Conservation (phyloP, 2,888 invertebrate species). For the Agrochola macilenta region DNA sequence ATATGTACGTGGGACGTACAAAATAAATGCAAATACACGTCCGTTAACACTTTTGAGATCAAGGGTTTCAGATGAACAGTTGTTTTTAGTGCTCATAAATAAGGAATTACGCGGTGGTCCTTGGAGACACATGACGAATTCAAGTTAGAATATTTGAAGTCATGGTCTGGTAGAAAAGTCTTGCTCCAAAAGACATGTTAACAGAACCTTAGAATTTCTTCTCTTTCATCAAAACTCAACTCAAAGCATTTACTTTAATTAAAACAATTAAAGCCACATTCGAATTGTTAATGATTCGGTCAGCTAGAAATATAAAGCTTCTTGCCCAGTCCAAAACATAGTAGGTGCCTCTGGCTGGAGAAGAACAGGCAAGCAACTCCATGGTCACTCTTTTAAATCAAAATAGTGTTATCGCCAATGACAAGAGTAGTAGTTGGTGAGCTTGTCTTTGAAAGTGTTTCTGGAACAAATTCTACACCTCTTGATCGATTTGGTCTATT, state of each 20-base stretch:
- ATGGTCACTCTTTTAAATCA: background rate
- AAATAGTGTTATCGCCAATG: too few relatives aligned
- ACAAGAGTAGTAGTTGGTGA: background rate
- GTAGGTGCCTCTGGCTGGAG: background rate
- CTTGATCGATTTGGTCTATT: background rate
- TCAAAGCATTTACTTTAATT: background rate
- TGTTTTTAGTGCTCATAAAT: constrained; percentile 4
- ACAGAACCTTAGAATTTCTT: background rate
- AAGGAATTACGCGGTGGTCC: background rate
- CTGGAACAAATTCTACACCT: background rate
- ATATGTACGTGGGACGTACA: constrained; percentile 26
- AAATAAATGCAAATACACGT: constrained; percentile 37
- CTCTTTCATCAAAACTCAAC: background rate
- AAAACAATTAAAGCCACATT: background rate
- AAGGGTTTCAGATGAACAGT: constrained; percentile 14
- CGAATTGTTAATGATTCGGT: background rate
- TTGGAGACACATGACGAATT: background rate
- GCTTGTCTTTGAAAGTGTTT: background rate
- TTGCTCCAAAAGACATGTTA: background rate
- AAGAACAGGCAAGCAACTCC: background rate
- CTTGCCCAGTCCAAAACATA: background rate
- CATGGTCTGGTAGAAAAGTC: background rate
- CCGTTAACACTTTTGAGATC: constrained; percentile 30
- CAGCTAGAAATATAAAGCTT: background rate
- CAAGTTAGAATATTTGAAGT: background rate